These are phyloP conservation scores for Drosophila truncata DNA, from an alignment of 1,140 invertebrate genomes.

Conservation along the genomic window DNA sequence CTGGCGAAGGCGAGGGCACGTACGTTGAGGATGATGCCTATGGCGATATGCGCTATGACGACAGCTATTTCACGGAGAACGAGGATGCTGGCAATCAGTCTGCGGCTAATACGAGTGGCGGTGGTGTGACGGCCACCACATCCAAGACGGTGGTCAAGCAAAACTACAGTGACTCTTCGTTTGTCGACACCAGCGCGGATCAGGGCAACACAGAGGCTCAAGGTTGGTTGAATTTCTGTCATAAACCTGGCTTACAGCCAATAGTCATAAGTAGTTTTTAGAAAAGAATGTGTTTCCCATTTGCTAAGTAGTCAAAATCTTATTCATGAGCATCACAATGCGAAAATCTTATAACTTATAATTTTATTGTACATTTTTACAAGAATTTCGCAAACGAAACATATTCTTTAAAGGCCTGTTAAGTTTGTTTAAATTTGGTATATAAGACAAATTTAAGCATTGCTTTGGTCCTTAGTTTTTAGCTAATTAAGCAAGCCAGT, in stretches of 20 bases:
- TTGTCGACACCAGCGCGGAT: slow-evolving; percentile 77
- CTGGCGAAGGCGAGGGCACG: slow-evolving; percentile 77
- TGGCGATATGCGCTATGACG: slow-evolving; percentile 84
- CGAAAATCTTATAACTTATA: background rate
- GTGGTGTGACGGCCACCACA: slow-evolving; percentile 69
- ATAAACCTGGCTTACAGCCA: slow-evolving; percentile 12
- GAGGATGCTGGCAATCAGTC: slow-evolving; percentile 74
- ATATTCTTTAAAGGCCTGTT: slow-evolving; percentile 8
- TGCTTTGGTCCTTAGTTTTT: slow-evolving; percentile 26
- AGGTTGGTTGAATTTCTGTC: slow-evolving; percentile 80
- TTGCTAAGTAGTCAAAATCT: slow-evolving; percentile 29
- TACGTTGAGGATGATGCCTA: slow-evolving; percentile 85
- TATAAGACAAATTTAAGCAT: slow-evolving; percentile 54
- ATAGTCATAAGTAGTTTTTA: slow-evolving; percentile 41
- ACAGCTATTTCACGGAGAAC: slow-evolving; percentile 85
- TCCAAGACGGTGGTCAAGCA: slow-evolving; percentile 79
- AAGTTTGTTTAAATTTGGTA: slow-evolving; percentile 52
- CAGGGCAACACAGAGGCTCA: slow-evolving; percentile 84
- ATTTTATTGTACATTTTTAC: background rate
- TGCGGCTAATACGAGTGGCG: slow-evolving; percentile 53
- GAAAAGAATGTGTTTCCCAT: slow-evolving; percentile 5
- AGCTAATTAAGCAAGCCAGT: slow-evolving; percentile 33
- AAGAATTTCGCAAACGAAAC: slow-evolving; percentile 15
- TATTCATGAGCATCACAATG: background rate
- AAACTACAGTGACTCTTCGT: slow-evolving; percentile 47